Percentiles rank a stretch among this genome's conserved stretches.
phyloP scores from a whole-genome alignment of 2,888 invertebrate species.

The Oscheius sp. region DNA sequence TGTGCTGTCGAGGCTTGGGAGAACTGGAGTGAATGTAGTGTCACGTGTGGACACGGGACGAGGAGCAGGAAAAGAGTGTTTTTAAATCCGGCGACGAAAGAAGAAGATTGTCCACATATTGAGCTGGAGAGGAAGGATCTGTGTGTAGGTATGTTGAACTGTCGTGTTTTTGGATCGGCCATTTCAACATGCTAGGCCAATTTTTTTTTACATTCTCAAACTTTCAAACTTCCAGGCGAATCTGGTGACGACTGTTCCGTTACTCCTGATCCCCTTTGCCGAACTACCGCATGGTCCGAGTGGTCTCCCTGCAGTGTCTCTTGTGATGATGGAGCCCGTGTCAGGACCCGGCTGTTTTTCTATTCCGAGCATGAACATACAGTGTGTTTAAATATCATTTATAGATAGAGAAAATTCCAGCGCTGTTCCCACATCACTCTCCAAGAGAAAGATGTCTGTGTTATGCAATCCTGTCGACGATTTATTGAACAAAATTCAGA shows the following conservation, averaged over 20 bases:
- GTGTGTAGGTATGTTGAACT: conserved; percentile 76
- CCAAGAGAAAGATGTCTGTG: conserved; percentile 69
- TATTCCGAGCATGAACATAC: conserved; percentile 67
- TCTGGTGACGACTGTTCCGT: conserved; percentile 68
- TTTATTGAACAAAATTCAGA: conserved; percentile 65
- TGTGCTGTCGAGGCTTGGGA: conserved; percentile 83
- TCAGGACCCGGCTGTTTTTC: conserved; percentile 71
- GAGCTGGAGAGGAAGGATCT: conserved; percentile 84
- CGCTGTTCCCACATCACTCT: conserved; percentile 56
- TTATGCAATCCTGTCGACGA: conserved; percentile 63
- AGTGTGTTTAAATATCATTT: neutral
- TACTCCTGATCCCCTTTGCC: conserved; percentile 68
- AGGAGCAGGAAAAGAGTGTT: conserved; percentile 79
- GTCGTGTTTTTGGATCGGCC: neutral
- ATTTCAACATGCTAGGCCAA: too few relatives aligned
- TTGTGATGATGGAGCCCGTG: conserved; percentile 76
- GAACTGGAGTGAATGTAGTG: conserved; percentile 83
- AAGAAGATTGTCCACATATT: conserved; percentile 74
- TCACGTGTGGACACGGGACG: conserved; percentile 86
- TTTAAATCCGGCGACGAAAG: conserved; percentile 37
- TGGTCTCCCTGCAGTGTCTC: conserved; percentile 74
- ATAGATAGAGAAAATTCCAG: conserved; percentile 5
- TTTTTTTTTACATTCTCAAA: neutral
- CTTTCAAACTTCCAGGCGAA: conserved; percentile 50
- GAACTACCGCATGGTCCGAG: conserved; percentile 69